Conservation (phyloP, 1,140 invertebrate genomes). For the Calephelis nemesis region DNA sequence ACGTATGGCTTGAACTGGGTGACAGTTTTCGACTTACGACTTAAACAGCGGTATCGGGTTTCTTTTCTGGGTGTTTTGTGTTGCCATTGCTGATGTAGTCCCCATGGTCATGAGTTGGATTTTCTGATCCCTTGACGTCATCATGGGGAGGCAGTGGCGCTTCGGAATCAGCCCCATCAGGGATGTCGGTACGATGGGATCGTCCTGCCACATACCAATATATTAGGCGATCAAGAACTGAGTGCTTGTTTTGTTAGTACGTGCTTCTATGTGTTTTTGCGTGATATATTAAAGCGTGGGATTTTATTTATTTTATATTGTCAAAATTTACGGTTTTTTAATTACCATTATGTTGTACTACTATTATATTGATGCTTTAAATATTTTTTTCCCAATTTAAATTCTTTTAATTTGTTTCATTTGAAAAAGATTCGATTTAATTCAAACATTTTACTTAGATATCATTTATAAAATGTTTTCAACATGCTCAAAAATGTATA, state of each 20-base stretch:
- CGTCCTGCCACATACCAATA: constrained; percentile 78
- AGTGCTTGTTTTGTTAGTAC: constrained; percentile 27
- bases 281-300: constrained; percentile 23
- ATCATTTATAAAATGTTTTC: too few relatives aligned
- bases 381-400: too few relatives aligned
- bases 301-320: too few relatives aligned
- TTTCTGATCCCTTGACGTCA: constrained; percentile 77
- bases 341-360: too few relatives aligned
- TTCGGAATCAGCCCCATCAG: constrained; percentile 74
- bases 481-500: too few relatives aligned
- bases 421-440: not conserved
- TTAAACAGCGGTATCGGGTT: constrained; percentile 81
- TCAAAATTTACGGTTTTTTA: too few relatives aligned
- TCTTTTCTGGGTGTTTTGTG: constrained; percentile 79
- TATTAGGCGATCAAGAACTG: constrained; percentile 68
- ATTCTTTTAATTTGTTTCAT: not conserved
- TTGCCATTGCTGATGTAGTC: constrained; percentile 80
- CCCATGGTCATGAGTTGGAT: constrained; percentile 79
- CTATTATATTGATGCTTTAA: too few relatives aligned
- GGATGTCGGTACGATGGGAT: constrained; percentile 80
- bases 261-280: constrained; percentile 21
- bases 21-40: constrained; percentile 45
- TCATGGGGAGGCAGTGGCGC: constrained; percentile 72
- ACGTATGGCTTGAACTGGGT: constrained; percentile 16
- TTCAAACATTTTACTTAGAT: too few relatives aligned